Evolutionary conservation across 1,140 invertebrate genomes (phyloP).

Genomic region (Papilio glaucus): DNA sequence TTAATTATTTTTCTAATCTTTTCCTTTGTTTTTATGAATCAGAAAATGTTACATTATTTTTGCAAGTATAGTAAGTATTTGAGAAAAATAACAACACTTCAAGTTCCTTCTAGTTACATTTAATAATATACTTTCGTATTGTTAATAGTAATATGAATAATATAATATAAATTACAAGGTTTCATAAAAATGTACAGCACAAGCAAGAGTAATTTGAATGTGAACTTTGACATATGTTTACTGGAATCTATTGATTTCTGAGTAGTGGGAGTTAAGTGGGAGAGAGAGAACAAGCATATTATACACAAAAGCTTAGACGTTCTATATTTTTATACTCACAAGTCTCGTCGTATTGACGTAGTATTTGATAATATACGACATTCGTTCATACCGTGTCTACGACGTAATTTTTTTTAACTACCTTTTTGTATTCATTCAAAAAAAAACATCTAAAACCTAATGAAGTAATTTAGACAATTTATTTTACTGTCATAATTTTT

Average conservation of each 20-base stretch:
- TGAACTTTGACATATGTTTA: conserved; percentile 25
- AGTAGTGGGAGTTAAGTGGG: neutral
- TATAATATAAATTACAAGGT: neutral
- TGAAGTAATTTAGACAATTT: too few species aligned
- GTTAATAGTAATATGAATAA: too few species aligned
- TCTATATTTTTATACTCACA: neutral
- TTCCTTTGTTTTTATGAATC: too few species aligned
- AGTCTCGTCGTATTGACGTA: conserved; percentile 12
- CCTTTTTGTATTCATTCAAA: too few species aligned
- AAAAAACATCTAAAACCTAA: too few species aligned
- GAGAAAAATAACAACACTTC: too few species aligned
- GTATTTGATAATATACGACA: neutral
- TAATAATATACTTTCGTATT: too few species aligned
- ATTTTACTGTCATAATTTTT: too few species aligned
- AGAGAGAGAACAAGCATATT: neutral
- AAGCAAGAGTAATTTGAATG: neutral
- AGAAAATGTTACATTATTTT: too few species aligned
- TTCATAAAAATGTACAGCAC: conserved; percentile 11
- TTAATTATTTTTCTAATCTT: too few species aligned
- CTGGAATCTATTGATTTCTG: conserved; percentile 20
- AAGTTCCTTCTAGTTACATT: too few species aligned
- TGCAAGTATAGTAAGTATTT: too few species aligned
- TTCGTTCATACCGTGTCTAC: neutral
- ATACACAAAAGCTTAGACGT: neutral
- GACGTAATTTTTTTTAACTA: neutral